These are phyloP conservation scores for Telmatochromis bifrenatus DNA, from an alignment of 2,113 vertebrate genomes.

Conservation along the genomic window DNA sequence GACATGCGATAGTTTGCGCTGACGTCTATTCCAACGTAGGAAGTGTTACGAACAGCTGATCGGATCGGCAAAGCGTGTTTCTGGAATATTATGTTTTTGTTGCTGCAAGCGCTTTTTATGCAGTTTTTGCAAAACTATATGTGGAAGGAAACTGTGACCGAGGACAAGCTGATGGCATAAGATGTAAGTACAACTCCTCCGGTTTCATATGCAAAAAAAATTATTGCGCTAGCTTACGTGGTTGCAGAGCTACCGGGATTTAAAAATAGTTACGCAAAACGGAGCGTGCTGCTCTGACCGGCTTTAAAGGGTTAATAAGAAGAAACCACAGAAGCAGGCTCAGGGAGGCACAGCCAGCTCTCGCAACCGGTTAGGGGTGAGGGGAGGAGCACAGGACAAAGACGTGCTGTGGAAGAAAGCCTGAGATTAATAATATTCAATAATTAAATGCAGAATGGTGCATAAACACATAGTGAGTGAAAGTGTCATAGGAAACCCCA, in stretches of 20 bases:
- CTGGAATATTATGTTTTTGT: too few species aligned
- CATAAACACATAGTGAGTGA: neutral
- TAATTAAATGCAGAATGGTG: neutral
- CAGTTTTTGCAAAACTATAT: fast-evolving
- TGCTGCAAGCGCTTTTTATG: too few species aligned
- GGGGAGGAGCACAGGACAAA: fast-evolving
- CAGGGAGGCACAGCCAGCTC: neutral
- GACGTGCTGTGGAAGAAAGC: neutral
- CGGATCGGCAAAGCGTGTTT: too few species aligned
- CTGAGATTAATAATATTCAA: neutral
- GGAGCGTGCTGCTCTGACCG: fast-evolving
- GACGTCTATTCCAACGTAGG: too few species aligned
- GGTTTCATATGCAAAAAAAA: fast-evolving
- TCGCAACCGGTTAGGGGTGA: neutral
- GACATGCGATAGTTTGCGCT: fast-evolving
- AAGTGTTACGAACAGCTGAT: too few species aligned
- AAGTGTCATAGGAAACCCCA: fast-evolving
- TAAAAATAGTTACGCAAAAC: fast-evolving
- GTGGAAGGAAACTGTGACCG: too few species aligned
- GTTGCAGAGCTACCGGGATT: too few species aligned
- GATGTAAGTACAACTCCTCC: too few species aligned
- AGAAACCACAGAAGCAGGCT: neutral
- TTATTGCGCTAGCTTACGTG: fast-evolving
- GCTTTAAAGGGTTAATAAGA: neutral
- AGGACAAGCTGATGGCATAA: too few species aligned